phyloP scores from a whole-genome alignment of 2,888 invertebrate species.

The Zeuzera pyrina region DNA sequence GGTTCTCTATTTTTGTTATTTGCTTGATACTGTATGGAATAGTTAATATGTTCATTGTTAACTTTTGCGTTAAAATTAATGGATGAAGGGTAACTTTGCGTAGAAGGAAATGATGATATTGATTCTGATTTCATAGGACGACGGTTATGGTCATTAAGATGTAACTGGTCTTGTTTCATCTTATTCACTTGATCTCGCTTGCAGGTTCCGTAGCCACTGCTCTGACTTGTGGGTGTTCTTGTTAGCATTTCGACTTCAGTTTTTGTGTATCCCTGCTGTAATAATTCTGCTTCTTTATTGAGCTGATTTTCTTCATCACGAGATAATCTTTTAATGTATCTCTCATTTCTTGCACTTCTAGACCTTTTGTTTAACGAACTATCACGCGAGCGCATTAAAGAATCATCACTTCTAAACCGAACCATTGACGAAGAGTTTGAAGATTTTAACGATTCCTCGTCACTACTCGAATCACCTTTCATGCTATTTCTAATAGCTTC shows the following conservation, averaged over 20 bases:
- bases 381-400: conserved; percentile 73
- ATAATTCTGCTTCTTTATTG: conserved; percentile 67
- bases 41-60: conserved; percentile 68
- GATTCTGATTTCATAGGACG: conserved; percentile 62
- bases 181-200: conserved; percentile 64
- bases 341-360: conserved; percentile 83
- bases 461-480: conserved; percentile 78
- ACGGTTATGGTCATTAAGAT: conserved; percentile 40
- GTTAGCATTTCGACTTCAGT: conserved; percentile 69
- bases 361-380: conserved; percentile 76
- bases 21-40: conserved; percentile 56
- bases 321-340: conserved; percentile 83
- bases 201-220: conserved; percentile 63
- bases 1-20: conserved; percentile 50
- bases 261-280: conserved; percentile 65
- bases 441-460: conserved; percentile 80
- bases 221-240: conserved; percentile 67
- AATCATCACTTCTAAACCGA: conserved; percentile 80
- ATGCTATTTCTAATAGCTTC: conserved; percentile 77
- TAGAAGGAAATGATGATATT: conserved; percentile 67
- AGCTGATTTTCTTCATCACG: conserved; percentile 77
- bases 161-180: conserved; percentile 44
- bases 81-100: conserved; percentile 67
- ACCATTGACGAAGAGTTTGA: conserved; percentile 76
- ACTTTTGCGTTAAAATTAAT: conserved; percentile 71